These are phyloP conservation scores for Caligus rogercresseyi DNA, from an alignment of 1,140 invertebrate genomes.

Conservation along the genomic window DNA sequence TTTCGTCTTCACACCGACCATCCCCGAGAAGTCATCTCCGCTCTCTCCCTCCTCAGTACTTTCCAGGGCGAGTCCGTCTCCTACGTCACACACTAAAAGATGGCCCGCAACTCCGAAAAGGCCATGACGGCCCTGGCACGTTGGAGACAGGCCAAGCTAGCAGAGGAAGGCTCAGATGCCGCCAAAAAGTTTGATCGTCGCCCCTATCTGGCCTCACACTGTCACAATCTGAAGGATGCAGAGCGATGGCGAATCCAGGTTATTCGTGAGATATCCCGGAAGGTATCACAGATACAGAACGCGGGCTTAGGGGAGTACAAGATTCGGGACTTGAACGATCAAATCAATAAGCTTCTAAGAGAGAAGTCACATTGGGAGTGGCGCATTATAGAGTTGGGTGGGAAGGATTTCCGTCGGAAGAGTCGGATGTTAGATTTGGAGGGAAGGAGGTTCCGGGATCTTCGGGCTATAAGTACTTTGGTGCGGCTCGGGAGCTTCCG, in stretches of 20 bases:
- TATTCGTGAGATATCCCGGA: conserved; percentile 88
- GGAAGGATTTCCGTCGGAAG: conserved; percentile 76
- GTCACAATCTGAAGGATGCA: conserved; percentile 65
- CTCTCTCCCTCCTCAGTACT: background rate
- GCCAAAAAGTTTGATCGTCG: conserved; percentile 41
- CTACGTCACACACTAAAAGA: conserved; percentile 5
- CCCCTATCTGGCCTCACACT: conserved; percentile 83
- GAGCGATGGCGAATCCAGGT: conserved; percentile 93
- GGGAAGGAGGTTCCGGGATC: conserved; percentile 94
- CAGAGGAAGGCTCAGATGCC: conserved; percentile 49
- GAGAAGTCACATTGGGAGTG: conserved; percentile 82
- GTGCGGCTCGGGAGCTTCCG: conserved; percentile 93
- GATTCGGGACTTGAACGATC: conserved; percentile 93
- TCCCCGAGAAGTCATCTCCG: background rate
- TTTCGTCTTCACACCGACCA: background rate
- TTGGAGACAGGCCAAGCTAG: conserved; percentile 81
- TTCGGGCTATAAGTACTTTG: conserved; percentile 98
- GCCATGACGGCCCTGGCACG: conserved; percentile 32
- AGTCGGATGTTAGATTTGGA: conserved; percentile 75
- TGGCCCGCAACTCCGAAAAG: conserved; percentile 39
- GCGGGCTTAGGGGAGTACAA: conserved; percentile 95
- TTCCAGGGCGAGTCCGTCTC: background rate
- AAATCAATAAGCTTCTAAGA: conserved; percentile 91
- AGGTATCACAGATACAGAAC: conserved; percentile 98
- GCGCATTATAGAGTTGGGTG: conserved; percentile 83